Conservation (phyloP, 2,113 vertebrate genomes). For the Rynchops niger region DNA sequence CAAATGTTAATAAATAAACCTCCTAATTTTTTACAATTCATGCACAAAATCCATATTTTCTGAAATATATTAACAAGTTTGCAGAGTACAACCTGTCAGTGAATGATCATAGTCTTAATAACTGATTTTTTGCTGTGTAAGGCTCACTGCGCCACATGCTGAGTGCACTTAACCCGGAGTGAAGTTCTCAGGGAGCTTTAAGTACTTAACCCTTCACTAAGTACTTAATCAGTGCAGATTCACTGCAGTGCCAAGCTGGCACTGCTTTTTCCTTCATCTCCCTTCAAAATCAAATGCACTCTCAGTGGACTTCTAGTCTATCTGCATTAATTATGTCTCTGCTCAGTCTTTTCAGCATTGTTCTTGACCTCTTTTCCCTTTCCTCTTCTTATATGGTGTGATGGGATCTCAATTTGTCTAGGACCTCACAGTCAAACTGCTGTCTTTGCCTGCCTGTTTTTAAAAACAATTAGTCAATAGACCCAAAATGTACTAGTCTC, state of each 20-base stretch:
- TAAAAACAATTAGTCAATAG: neutral
- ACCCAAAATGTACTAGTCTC: neutral
- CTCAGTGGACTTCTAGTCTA: neutral
- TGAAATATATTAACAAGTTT: neutral
- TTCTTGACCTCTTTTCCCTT: neutral
- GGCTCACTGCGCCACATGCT: neutral
- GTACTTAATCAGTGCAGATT: neutral
- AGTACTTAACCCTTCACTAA: conserved; percentile 24
- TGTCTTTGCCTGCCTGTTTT: neutral
- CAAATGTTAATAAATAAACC: neutral
- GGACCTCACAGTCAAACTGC: neutral
- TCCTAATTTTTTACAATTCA: neutral
- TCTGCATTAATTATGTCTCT: neutral
- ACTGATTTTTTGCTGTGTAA: neutral
- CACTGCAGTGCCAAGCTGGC: neutral
- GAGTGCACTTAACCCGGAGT: neutral
- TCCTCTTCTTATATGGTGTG: neutral
- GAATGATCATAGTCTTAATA: neutral
- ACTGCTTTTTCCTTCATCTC: neutral
- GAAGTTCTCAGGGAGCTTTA: neutral
- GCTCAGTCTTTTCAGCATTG: neutral
- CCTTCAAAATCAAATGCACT: neutral
- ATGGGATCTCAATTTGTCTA: neutral
- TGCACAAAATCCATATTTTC: neutral
- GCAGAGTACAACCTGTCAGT: neutral